Evolutionary conservation across 2,797 vertebrate species (phyloP).

Genomic region (Sandelia bainsii): DNA sequence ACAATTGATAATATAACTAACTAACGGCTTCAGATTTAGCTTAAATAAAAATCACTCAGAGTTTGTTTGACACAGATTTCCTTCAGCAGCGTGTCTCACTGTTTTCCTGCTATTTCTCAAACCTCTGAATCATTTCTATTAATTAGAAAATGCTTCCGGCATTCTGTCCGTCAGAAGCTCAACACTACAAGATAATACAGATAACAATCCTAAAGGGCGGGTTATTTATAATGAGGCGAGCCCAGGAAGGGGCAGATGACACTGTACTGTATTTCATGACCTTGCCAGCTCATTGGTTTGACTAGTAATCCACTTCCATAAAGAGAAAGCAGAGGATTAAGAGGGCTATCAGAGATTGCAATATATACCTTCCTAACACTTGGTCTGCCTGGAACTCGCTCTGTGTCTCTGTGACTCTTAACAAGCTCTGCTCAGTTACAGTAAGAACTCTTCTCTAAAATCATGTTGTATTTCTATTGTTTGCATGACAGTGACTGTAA

Average conservation of each 20-base stretch:
- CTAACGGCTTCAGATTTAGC: no score
- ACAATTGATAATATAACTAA: neutral
- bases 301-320: slow-evolving; percentile 94
- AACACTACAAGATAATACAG: slow-evolving; percentile 58
- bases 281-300: slow-evolving; percentile 89
- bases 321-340: slow-evolving; percentile 91
- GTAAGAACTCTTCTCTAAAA: slow-evolving; percentile 55
- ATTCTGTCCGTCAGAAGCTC: slow-evolving; percentile 18
- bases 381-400: slow-evolving; percentile 73
- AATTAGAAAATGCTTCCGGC: slow-evolving; percentile 25
- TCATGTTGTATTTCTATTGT: neutral
- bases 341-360: slow-evolving; percentile 86
- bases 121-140: neutral
- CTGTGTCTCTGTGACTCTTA: slow-evolving; percentile 59
- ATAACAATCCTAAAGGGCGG: slow-evolving; percentile 78
- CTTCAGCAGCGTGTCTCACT: neutral
- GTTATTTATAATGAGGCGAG: slow-evolving; percentile 84
- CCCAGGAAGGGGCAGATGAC: slow-evolving; percentile 65
- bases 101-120: neutral
- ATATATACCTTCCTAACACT: slow-evolving; percentile 92
- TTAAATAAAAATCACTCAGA: no score
- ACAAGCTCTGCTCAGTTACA: slow-evolving; percentile 49
- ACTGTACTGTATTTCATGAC: slow-evolving; percentile 87
- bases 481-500: neutral
- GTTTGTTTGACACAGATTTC: no score